Conservation (phyloP, 2,888 invertebrate genomes). For the Agrenia bidenticulata region DNA sequence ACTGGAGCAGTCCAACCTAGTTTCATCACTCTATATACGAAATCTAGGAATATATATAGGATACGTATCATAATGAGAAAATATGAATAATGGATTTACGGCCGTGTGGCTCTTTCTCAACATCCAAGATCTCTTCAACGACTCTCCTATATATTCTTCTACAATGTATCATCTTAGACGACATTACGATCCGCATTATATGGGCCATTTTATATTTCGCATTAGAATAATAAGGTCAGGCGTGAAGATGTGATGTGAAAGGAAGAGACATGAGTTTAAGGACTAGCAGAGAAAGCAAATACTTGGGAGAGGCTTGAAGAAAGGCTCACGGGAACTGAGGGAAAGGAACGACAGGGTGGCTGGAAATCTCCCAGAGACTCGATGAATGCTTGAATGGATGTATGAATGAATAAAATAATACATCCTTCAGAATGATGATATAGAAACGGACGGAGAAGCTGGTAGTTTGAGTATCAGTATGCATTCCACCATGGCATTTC, state of each 20-base stretch:
- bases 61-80: constrained; percentile 8
- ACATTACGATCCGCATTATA: constrained; percentile 3
- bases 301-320: not conserved
- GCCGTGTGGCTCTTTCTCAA: not conserved
- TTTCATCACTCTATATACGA: too few species aligned
- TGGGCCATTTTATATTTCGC: not conserved
- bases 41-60: too few species aligned
- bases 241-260: not conserved
- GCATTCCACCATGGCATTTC: not conserved
- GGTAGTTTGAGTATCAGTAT: not conserved
- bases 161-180: too few species aligned
- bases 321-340: not conserved
- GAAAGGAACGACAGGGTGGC: not conserved
- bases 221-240: not conserved
- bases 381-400: constrained; percentile 13
- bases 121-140: too few species aligned
- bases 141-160: too few species aligned
- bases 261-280: not conserved
- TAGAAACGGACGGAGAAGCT: not conserved
- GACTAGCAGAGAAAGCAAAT: not conserved
- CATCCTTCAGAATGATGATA: not conserved
- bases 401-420: constrained; percentile 27
- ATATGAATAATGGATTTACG: constrained; percentile 28
- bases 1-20: too few species aligned
- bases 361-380: constrained; percentile 8